Evolutionary conservation across 1,140 invertebrate species (phyloP).

Genomic region (Drosophila pandora): DNA sequence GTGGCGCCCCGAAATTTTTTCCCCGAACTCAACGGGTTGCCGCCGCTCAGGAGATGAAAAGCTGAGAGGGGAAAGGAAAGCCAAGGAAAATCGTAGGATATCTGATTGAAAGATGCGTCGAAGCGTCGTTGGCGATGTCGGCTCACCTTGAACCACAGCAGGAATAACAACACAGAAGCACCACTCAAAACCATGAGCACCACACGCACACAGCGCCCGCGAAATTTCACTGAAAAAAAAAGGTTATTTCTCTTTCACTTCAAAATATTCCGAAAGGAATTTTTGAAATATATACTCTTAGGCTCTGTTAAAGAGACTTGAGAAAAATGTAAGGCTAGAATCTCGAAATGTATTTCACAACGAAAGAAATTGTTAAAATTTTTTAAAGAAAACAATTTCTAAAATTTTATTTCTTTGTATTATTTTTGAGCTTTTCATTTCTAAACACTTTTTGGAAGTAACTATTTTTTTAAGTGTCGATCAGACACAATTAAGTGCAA

Average conservation of each 20-base stretch:
- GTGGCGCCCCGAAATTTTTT: constrained; percentile 47
- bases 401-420: background rate
- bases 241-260: background rate
- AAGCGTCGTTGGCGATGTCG: constrained; percentile 43
- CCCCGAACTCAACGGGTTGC: constrained; percentile 56
- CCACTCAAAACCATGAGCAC: constrained; percentile 7
- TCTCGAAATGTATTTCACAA: no score
- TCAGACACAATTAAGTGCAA: constrained; percentile 77
- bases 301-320: no score
- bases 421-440: background rate
- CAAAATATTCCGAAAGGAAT: background rate
- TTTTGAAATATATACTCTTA: no score
- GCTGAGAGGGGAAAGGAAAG: background rate
- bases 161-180: constrained; percentile 34
- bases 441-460: background rate
- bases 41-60: background rate
- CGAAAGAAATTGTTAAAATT: no score
- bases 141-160: constrained; percentile 75
- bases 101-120: constrained; percentile 77
- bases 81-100: constrained; percentile 30
- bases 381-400: no score
- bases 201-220: constrained; percentile 20
- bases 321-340: no score
- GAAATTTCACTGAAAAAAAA: constrained; percentile 3
- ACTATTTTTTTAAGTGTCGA: constrained; percentile 6